Conservation (phyloP, 2,113 vertebrate species). For the Forbesichthys agassizii region DNA sequence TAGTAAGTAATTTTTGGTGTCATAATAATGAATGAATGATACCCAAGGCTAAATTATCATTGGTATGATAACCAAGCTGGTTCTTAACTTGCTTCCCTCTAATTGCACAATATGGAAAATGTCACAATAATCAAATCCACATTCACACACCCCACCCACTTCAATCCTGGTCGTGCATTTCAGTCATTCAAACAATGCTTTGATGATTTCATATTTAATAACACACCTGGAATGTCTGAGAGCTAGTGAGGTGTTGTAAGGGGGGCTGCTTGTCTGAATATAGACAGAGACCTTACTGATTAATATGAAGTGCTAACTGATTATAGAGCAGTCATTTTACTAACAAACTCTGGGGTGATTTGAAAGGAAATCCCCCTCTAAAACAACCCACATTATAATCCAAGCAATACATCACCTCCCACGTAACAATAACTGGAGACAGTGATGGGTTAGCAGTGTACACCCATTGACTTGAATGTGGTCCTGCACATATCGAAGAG, state of each 20-base stretch:
- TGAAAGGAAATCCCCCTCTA: conserved; percentile 44
- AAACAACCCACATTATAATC: conserved; percentile 36
- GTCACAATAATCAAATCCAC: conserved; percentile 20
- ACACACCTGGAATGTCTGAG: conserved; percentile 66
- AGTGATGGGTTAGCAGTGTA: too few species aligned
- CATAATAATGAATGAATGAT: background rate
- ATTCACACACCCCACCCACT: conserved; percentile 2
- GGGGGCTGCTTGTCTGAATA: conserved; percentile 15
- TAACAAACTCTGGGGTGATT: conserved; percentile 45
- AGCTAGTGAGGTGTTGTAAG: conserved; percentile 43
- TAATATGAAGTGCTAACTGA: conserved; percentile 7
- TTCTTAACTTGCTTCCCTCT: conserved; percentile 22
- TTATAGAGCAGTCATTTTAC: conserved; percentile 32
- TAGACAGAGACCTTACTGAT: background rate
- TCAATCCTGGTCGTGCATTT: conserved; percentile 30
- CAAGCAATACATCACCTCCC: conserved; percentile 24
- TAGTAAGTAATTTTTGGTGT: background rate
- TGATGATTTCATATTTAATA: conserved; percentile 63
- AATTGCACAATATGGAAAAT: conserved; percentile 28
- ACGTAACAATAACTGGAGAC: too few species aligned
- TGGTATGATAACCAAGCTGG: conserved; percentile 5
- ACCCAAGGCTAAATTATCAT: background rate
- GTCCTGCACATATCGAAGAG: too few species aligned
- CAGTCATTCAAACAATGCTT: conserved; percentile 47
- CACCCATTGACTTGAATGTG: too few species aligned